phyloP scores from a whole-genome alignment of 2,797 vertebrate genomes.

The Otolemur crassicaudatus region DNA sequence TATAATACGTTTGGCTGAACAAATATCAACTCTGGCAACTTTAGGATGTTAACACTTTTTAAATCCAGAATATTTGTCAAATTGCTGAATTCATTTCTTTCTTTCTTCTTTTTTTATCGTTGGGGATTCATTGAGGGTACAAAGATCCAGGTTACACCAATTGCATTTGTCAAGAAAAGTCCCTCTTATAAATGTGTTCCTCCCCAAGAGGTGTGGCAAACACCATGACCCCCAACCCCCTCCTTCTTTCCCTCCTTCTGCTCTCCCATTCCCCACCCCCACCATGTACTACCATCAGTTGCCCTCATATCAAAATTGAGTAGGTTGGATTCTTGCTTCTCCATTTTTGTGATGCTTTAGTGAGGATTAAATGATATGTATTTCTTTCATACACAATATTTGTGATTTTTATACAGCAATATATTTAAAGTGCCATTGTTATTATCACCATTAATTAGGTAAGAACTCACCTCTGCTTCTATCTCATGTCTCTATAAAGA shows the following conservation, averaged over 20 bases:
- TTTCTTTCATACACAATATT: neutral
- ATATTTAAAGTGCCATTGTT: neutral
- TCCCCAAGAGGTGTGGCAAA: too few relatives aligned
- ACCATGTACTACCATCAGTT: too few relatives aligned
- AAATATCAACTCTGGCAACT: neutral
- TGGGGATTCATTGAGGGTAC: too few relatives aligned
- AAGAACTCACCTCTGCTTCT: neutral
- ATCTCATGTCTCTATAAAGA: neutral
- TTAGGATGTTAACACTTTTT: neutral
- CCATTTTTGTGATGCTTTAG: too few relatives aligned
- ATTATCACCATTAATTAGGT: neutral
- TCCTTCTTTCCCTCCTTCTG: too few relatives aligned
- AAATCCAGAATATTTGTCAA: slow-evolving; percentile 5
- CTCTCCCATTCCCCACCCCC: too few relatives aligned
- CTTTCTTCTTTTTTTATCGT: too few relatives aligned
- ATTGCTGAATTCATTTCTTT: slow-evolving; percentile 12
- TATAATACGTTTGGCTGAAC: neutral
- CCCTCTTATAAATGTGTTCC: too few relatives aligned
- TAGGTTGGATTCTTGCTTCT: too few relatives aligned
- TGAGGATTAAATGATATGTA: neutral
- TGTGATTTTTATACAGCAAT: neutral
- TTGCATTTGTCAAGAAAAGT: too few relatives aligned
- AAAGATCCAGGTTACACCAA: too few relatives aligned
- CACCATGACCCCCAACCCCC: rapidly evolving
- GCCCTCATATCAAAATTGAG: too few relatives aligned